These are phyloP conservation scores for Iguana delicatissima DNA, from an alignment of 2,797 vertebrate species.

Conservation along the genomic window DNA sequence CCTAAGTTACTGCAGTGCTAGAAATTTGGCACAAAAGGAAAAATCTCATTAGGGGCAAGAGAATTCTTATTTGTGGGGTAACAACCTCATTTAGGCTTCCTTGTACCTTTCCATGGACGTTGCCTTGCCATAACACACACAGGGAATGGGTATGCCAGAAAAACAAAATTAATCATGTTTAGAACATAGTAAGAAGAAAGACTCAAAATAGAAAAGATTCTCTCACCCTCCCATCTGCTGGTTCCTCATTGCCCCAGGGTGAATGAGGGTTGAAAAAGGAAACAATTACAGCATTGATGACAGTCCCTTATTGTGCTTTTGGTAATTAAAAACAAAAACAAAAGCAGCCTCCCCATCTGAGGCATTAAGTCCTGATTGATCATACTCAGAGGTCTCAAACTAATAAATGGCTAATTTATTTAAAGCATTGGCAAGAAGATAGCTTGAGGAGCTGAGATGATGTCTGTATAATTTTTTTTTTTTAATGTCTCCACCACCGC, in stretches of 20 bases:
- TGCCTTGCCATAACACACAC: too few species aligned
- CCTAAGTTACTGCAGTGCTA: too few species aligned
- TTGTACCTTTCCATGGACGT: too few species aligned
- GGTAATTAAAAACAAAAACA: conserved; percentile 58
- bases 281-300: conserved; percentile 68
- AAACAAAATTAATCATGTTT: conserved; percentile 15
- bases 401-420: conserved; percentile 52
- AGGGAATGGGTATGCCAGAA: neutral
- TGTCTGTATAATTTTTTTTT: neutral
- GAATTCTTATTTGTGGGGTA: too few species aligned
- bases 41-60: too few species aligned
- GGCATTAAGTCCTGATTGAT: conserved; percentile 65
- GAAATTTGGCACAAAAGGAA: too few species aligned
- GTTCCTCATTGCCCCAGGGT: neutral
- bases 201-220: conserved; percentile 13
- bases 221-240: neutral
- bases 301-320: conserved; percentile 60
- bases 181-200: conserved; percentile 25
- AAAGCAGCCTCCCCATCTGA: conserved; percentile 39
- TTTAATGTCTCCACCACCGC: neutral
- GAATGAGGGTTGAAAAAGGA: neutral
- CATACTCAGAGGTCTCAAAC: conserved; percentile 39
- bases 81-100: too few species aligned
- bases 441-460: conserved; percentile 26
- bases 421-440: conserved; percentile 31